A percentile compares a stretch with the other conserved stretches of the same genome.
These are phyloP conservation scores for Gila orcuttii DNA, from an alignment of 2,113 vertebrate genomes.

Conservation along the genomic window DNA sequence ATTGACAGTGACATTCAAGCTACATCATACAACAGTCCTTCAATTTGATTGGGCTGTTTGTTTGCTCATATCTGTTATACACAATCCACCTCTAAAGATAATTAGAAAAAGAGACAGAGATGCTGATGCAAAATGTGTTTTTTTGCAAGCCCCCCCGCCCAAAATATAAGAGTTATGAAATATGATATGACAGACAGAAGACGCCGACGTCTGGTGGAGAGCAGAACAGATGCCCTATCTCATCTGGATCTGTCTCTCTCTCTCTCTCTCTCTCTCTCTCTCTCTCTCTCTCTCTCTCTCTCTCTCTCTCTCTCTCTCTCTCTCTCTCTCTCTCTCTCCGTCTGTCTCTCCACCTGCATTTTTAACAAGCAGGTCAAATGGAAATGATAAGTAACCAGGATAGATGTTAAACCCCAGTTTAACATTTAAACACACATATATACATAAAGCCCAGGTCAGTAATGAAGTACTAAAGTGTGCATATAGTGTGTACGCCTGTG, in stretches of 20 bases:
- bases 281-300: not conserved
- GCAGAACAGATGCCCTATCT: slow-evolving; percentile 14
- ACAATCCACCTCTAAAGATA: not conserved
- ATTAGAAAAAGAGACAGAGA: not conserved
- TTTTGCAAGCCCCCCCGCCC: slow-evolving; percentile 46
- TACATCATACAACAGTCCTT: no score
- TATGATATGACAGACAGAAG: slow-evolving; percentile 56
- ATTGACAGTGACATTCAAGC: not conserved
- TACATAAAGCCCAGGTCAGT: not conserved
- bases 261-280: not conserved
- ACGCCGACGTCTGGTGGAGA: slow-evolving; percentile 31
- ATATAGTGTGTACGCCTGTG: not conserved
- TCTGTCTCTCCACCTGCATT: not conserved
- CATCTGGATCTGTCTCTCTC: slow-evolving; percentile 1
- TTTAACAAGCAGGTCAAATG: slow-evolving; percentile 3
- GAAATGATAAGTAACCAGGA: slow-evolving; percentile 1
- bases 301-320: not conserved
- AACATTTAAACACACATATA: not conserved
- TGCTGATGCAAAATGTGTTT: not conserved
- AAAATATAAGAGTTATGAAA: slow-evolving; percentile 61
- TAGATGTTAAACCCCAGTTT: not conserved
- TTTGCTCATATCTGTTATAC: not conserved
- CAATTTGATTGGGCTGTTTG: not conserved
- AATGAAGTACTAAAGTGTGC: slow-evolving; percentile 4
- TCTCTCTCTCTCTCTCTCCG: not conserved